Percentiles rank a stretch among this genome's conserved stretches.
phyloP scores from a whole-genome alignment of 2,797 vertebrate species.

The Takifugu ocellatus region DNA sequence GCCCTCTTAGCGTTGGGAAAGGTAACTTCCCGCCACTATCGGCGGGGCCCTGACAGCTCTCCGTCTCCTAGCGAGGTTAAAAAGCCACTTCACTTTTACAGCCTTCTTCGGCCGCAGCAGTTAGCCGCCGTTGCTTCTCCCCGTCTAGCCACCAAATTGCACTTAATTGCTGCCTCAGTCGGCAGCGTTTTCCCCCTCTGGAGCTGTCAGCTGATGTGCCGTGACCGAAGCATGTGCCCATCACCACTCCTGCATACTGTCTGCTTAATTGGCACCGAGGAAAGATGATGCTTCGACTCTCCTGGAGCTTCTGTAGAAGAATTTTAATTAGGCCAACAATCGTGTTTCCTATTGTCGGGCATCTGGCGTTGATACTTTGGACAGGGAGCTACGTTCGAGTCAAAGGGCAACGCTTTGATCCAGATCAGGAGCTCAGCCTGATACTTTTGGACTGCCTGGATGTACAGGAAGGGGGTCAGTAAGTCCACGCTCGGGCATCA shows the following conservation, averaged over 20 bases:
- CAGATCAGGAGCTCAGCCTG: slow-evolving; percentile 29
- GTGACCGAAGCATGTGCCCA: slow-evolving; percentile 42
- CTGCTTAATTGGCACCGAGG: slow-evolving; percentile 58
- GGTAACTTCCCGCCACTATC: slow-evolving; percentile 44
- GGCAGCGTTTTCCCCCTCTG: slow-evolving; percentile 28
- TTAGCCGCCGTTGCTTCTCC: slow-evolving; percentile 49
- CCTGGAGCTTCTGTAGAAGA: slow-evolving; percentile 64
- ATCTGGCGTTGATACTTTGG: slow-evolving; percentile 58
- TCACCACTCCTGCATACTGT: slow-evolving; percentile 48
- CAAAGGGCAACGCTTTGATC: slow-evolving; percentile 58
- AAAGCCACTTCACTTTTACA: slow-evolving; percentile 61
- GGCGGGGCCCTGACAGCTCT: slow-evolving; percentile 26
- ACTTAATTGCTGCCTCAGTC: slow-evolving; percentile 61
- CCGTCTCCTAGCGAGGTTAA: slow-evolving; percentile 46
- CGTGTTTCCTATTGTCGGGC: slow-evolving; percentile 55
- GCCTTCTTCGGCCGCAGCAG: slow-evolving; percentile 57
- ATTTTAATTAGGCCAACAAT: slow-evolving; percentile 73
- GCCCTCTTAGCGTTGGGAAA: too few species aligned
- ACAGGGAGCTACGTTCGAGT: slow-evolving; percentile 53
- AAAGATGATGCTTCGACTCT: slow-evolving; percentile 48
- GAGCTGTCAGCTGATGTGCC: slow-evolving; percentile 37
- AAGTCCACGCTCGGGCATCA: not conserved
- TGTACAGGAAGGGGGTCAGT: slow-evolving; percentile 21
- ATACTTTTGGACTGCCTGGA: slow-evolving; percentile 22
- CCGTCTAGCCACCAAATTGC: slow-evolving; percentile 67